Conservation (phyloP, 2,113 vertebrate species). For the Daboia siamensis region DNA sequence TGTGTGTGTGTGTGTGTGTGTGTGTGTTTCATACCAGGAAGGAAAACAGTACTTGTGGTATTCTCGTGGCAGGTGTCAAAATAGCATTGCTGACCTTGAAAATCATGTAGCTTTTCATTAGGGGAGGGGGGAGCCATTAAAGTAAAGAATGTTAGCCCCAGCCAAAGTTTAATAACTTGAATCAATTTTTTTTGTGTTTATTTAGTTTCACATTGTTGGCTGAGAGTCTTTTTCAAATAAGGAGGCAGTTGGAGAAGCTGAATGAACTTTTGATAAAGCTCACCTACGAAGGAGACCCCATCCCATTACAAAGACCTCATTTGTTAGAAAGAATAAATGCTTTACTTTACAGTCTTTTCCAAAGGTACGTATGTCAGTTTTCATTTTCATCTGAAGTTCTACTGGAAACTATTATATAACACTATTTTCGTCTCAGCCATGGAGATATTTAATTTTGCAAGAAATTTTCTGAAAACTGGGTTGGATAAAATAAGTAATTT, state of each 20-base stretch:
- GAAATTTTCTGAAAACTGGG: background rate
- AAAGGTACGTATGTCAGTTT: slow-evolving; percentile 76
- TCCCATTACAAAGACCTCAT: slow-evolving; percentile 84
- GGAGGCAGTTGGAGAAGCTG: slow-evolving; percentile 90
- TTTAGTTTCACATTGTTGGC: slow-evolving; percentile 86
- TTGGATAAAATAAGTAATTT: slow-evolving; percentile 10
- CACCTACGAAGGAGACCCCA: slow-evolving; percentile 92
- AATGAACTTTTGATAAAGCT: slow-evolving; percentile 88
- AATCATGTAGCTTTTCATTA: background rate
- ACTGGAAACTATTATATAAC: background rate
- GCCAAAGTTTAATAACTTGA: background rate
- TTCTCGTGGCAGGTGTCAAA: background rate
- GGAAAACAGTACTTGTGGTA: background rate
- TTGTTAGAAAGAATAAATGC: slow-evolving; percentile 87
- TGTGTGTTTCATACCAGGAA: background rate
- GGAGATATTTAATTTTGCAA: background rate
- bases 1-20: no score
- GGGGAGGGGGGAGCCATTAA: background rate
- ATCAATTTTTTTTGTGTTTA: slow-evolving; percentile 38
- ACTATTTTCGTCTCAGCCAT: background rate
- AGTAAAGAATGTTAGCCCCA: background rate
- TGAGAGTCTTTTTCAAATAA: slow-evolving; percentile 95
- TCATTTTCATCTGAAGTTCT: background rate
- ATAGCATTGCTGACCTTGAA: background rate
- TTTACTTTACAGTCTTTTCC: slow-evolving; percentile 89